Evolutionary conservation across 1,140 invertebrate species (phyloP).

Genomic region (Cherax destructor): DNA sequence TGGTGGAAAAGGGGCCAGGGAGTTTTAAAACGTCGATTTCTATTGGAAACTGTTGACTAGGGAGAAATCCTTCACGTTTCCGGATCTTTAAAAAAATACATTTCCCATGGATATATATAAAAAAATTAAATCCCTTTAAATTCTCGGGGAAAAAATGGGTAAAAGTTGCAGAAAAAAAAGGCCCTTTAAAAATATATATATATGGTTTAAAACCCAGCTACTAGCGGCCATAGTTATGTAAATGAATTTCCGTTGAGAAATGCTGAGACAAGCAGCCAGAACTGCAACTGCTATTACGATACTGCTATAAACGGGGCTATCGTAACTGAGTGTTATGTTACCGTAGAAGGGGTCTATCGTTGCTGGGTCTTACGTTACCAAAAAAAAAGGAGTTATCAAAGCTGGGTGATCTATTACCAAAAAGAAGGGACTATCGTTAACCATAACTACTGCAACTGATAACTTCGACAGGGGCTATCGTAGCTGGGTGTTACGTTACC

Average conservation of each 20-base stretch:
- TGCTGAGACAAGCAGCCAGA: too few relatives aligned
- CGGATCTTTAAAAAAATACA: background rate
- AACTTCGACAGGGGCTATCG: too few relatives aligned
- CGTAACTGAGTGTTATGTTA: too few relatives aligned
- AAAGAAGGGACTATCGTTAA: too few relatives aligned
- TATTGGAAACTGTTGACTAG: constrained; percentile 7
- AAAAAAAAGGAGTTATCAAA: too few relatives aligned
- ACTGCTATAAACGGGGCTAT: too few relatives aligned
- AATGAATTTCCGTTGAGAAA: constrained; percentile 23
- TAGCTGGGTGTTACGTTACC: too few relatives aligned
- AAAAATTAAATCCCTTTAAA: constrained; percentile 20
- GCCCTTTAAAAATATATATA: background rate
- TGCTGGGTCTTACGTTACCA: too few relatives aligned
- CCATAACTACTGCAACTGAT: too few relatives aligned
- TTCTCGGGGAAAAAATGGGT: background rate
- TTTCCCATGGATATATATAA: constrained; percentile 33
- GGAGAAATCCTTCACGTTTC: background rate
- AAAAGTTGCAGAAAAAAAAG: constrained; percentile 11
- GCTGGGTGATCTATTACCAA: too few relatives aligned
- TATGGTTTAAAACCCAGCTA: constrained; percentile 24
- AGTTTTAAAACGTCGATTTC: constrained; percentile 3
- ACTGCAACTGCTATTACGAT: too few relatives aligned
- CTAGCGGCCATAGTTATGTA: background rate
- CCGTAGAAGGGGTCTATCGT: too few relatives aligned
- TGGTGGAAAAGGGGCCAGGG: constrained; percentile 37